Evolutionary conservation across 2,888 invertebrate species (phyloP), one percentile per base, ranked within the genome.

Genomic region (Oscheius sp.): DNA sequence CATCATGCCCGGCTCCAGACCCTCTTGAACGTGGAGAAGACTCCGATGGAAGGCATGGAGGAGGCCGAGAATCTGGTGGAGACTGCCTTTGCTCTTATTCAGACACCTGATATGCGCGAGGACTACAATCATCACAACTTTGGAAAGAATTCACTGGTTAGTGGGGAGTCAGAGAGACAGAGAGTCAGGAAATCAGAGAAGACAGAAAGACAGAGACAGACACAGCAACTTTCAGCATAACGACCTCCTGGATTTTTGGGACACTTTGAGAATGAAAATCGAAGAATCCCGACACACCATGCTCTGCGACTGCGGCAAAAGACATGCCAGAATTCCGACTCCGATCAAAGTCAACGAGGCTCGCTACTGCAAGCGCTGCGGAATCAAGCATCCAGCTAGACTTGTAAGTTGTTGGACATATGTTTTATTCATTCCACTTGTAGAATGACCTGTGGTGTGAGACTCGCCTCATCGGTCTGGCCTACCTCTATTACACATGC

Each of bases 401-500:
- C 95, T 74, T 63, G 80, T 81, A 48, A 37, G 73, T 66, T 70
- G 10, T 42, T 42, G 3, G 3, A 5, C 42, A 21, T 42, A 42
- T 42, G 3, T 42, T 42, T 42, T 42, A 5, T 42, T 42, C 42
- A 42, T 42, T 42, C 13, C 2, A 21, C 10, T 59, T 77, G 62
- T 68, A 81, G 79, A 83, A 80, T 47, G 82, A 82, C 59, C 78
- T 82, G 48, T 82, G 96, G 96, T 96, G 96, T 62, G 96, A 96
- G 91, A 94, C 95, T 57, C 86, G 89, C 11, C 92, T 94, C 91
- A 92, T 95, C 91, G 96, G 96, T 21, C 93, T 96, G 85, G 92
- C 94, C 63, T 95, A 96, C 94, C 94, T 95, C 91, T 96, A 96
- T 92, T 95, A 94, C 90, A 96, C 96, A 70, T 94, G 96, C 87